A percentile compares a stretch with the other conserved stretches of the same genome.
Conservation (phyloP, 1,140 invertebrate genomes). For the Mya arenaria region DNA sequence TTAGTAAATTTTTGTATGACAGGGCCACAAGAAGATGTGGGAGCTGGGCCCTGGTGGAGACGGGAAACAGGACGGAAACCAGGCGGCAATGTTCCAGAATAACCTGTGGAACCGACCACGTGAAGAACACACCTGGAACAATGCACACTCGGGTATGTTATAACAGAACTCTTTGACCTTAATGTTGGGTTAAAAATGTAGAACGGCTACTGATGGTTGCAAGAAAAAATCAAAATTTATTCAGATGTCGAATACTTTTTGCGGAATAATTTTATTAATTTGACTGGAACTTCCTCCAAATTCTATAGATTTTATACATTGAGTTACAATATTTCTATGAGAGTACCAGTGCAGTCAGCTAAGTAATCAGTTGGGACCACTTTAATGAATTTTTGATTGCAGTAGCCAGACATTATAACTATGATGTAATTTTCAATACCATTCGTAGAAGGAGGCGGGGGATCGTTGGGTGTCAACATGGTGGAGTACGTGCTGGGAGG, state of each 20-base stretch:
- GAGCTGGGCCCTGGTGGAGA: slow-evolving; percentile 69
- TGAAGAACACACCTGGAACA: slow-evolving; percentile 82
- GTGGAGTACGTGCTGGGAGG: slow-evolving; percentile 95
- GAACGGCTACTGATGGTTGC: too few relatives aligned
- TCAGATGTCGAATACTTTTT: too few relatives aligned
- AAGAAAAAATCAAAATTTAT: too few relatives aligned
- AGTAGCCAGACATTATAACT: neutral
- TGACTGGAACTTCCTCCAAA: too few relatives aligned
- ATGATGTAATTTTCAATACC: too few relatives aligned
- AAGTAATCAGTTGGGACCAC: neutral
- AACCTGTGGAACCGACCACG: slow-evolving; percentile 87
- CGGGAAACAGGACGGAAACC: slow-evolving; percentile 76
- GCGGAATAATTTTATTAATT: too few relatives aligned
- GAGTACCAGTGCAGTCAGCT: neutral
- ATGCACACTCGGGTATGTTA: slow-evolving; percentile 32
- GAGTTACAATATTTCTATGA: too few relatives aligned
- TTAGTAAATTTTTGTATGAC: slow-evolving; percentile 50
- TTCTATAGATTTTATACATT: too few relatives aligned
- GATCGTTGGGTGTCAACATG: slow-evolving; percentile 96
- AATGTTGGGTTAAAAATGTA: too few relatives aligned
- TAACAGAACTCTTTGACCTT: too few relatives aligned
- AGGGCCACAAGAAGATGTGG: slow-evolving; percentile 78
- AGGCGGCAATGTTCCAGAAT: slow-evolving; percentile 92
- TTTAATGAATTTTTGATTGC: neutral
- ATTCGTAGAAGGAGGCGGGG: slow-evolving; percentile 51